Base-by-base conservation (phyloP, 1,140 invertebrate genomes). In the Ooceraea biroi region DNA sequence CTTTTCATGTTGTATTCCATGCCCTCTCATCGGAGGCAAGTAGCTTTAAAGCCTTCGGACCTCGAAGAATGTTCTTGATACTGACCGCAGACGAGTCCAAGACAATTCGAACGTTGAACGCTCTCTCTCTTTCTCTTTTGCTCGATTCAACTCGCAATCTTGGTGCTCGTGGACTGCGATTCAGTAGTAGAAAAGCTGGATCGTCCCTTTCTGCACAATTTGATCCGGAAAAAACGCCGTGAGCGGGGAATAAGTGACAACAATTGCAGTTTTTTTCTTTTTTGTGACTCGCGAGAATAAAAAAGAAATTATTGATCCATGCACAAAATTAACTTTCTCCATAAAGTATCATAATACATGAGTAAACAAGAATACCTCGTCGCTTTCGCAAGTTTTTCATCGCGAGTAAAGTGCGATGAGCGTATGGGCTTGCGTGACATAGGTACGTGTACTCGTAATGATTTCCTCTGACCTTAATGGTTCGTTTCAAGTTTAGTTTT, bases 1-100 rank as follows among this genome's bases (percentile, higher is more conserved):
- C 57, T 72, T 73, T 77, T 61, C 25, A 69, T 72, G 25, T 44
- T 41, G 55, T 61, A 27, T 36, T 22, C 27, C 66, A 48, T 73
- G 22, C 76, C 30, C 76, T 78, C 63, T 71, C 76, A 71, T 69
- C 65, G 57, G 58, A 60, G 48, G 25, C 66, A 7, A 36, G 36
- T 36, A 65, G 74, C 76, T 86, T 84, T 71, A 73, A 63, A 74
- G 73, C 55, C 48, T 3, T 85, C 36, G 36, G 61, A 86, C 46
- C 73, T 48, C 71, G 74, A 46, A 66, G 84, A 77, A 90, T 89
- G 65, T 50, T 65, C 76, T 19, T 66, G 65, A 30, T 69, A 69
- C 22, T 83, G 76, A 89, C 87, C 80, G 25, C 76, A 58, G 50
- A 71, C 76, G 36, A 69, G 12, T 12, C 65, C 36, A 80, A 80